phyloP scores from a whole-genome alignment of 2,113 vertebrate species.

The Hucho hucho region DNA sequence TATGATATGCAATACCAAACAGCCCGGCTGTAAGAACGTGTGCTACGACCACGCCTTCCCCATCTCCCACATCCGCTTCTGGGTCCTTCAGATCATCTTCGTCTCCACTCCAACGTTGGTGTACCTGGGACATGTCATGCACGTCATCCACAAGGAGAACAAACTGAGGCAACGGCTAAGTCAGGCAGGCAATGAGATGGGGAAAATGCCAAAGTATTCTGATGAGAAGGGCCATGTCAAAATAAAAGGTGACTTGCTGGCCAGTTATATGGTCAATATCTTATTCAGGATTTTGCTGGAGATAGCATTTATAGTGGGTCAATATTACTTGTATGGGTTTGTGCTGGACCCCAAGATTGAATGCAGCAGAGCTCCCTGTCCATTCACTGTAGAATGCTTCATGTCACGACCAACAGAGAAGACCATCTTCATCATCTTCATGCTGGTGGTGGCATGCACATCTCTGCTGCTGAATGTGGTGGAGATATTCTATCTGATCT shows the following conservation, averaged over 20 bases:
- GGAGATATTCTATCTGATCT: conserved; percentile 88
- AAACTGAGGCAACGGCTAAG: conserved; percentile 72
- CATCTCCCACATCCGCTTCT: conserved; percentile 86
- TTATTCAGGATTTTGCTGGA: conserved; percentile 82
- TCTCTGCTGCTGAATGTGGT: conserved; percentile 87
- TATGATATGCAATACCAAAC: conserved; percentile 84
- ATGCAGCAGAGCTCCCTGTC: conserved; percentile 86
- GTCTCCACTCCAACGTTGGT: conserved; percentile 83
- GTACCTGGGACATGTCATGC: conserved; percentile 82
- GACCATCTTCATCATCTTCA: conserved; percentile 90
- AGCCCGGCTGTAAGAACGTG: conserved; percentile 83
- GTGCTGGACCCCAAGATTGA: conserved; percentile 81
- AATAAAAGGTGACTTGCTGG: conserved; percentile 77
- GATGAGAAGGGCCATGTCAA: conserved; percentile 75
- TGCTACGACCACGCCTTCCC: conserved; percentile 86
- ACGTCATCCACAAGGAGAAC: conserved; percentile 80
- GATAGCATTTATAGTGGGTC: conserved; percentile 81
- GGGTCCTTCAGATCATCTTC: conserved; percentile 86
- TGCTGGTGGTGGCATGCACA: conserved; percentile 79
- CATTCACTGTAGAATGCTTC: conserved; percentile 92
- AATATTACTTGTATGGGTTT: conserved; percentile 76
- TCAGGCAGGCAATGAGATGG: conserved; percentile 15
- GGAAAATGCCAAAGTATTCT: conserved; percentile 57
- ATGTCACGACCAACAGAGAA: conserved; percentile 97
- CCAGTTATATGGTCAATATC: conserved; percentile 80